Evolutionary conservation across 2,797 vertebrate genomes (phyloP), one percentile per base, ranked within the genome.

Genomic region (Vultur gryphus): DNA sequence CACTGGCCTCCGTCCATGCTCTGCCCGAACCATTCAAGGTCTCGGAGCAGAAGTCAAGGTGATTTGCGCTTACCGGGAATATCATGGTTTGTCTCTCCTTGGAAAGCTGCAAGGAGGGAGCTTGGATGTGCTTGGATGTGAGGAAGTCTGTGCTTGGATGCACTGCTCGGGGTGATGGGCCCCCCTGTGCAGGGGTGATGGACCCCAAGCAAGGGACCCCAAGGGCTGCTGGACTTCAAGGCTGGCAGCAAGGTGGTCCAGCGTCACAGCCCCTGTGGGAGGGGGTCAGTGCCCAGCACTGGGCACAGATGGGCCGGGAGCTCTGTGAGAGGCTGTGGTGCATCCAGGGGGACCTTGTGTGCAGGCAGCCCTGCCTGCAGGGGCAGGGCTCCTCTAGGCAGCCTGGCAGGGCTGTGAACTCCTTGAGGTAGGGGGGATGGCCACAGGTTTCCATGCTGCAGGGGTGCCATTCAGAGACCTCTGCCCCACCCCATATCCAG

Each of bases 91-190:
- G 51, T 25, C 25, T 29, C 35, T 67, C 17, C 55, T 20, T 2
- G 8, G 87, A 55, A 66, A 13, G 17, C 41, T 7, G 41, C 0
- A 1, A 37, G 44, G 35, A 70, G 4, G 65, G 49, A 49, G 23
- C 20, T 26, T 64, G 29, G 16, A 19, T 0, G 0, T 2, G 54
- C n/a, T n/a, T n/a, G n/a, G n/a, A n/a, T n/a, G n/a, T n/a, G n/a
- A n/a, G 26, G 41, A n/a, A n/a, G 13, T 0, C 17, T 10, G 20
- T 25, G 87, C 54, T 70, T 0, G 3, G 6, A 10, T 13, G 16
- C 2, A 5, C 44, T 54, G 23, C 77, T 10, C 2, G 2, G 72
- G 28, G 8, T 1, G 3, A 20, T 8, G 28, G 9, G 9, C 3
- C 7, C 17, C 10, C n/a, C 54, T 5, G 49, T 31, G 64, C 48